Evolutionary conservation across 2,113 vertebrate genomes (phyloP).

Genomic region (Uria aalge): DNA sequence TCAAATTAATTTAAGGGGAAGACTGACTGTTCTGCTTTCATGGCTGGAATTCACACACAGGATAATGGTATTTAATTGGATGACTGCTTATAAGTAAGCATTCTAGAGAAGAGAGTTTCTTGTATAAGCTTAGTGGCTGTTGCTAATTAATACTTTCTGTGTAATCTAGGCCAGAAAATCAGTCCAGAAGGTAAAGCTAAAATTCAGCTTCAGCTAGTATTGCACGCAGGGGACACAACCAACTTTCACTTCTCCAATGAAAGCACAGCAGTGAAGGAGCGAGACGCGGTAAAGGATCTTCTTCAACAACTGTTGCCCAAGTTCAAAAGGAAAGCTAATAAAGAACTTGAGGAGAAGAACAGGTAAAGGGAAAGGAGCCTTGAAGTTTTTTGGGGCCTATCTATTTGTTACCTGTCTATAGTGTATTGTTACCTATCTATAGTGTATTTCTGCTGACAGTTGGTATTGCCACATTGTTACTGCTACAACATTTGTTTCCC

Average conservation of each 20-base stretch:
- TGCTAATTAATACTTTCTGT: slow-evolving; percentile 28
- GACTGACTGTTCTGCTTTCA: not conserved
- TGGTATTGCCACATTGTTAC: not conserved
- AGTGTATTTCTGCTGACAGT: not conserved
- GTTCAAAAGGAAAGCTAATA: slow-evolving; percentile 98
- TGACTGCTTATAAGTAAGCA: not conserved
- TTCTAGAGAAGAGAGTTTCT: slow-evolving; percentile 11
- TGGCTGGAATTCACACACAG: not conserved
- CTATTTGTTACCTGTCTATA: not conserved
- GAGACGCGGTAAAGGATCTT: slow-evolving; percentile 94
- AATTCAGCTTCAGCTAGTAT: slow-evolving; percentile 95
- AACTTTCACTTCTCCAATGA: slow-evolving; percentile 98
- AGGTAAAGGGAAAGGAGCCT: slow-evolving; percentile 73
- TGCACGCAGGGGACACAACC: slow-evolving; percentile 93
- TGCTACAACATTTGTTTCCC: not conserved
- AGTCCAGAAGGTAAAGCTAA: slow-evolving; percentile 98
- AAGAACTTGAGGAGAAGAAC: slow-evolving; percentile 98
- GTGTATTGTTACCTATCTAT: not conserved
- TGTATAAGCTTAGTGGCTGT: slow-evolving; percentile 17
- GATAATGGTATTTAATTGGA: not conserved
- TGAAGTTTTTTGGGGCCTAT: not conserved
- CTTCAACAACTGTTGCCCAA: slow-evolving; percentile 96
- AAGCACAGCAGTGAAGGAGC: slow-evolving; percentile 90
- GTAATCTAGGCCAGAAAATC: slow-evolving; percentile 93
- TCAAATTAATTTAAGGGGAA: not conserved